Base-by-base conservation (phyloP, 2,888 invertebrate species). In the Diploptera punctata region DNA sequence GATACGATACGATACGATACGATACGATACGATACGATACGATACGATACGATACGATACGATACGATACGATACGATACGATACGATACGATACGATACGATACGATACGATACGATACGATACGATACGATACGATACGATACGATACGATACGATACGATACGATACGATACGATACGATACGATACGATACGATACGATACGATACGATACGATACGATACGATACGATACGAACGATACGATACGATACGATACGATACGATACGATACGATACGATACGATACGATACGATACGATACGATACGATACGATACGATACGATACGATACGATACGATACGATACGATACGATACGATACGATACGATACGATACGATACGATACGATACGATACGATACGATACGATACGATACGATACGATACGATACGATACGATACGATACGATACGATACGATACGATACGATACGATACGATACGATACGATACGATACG, bases 61-160 rank as follows among this genome's bases (percentile, higher is more conserved):
- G 38, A 13, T 52, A n/a, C 52, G 52, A n/a, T 52, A n/a, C 52
- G 21, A n/a, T 52, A 52, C 52, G 21, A 52, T 52, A 52, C 52
- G 21, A 52, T 52, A 52, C 52, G 21, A 52, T 52, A 52, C 52
- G n/a, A n/a, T 52, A 52, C 52, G 21, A n/a, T 52, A 52, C 52
- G 21, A n/a, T 52, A 52, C 52, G 21, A 52, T 52, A 52, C 52
- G 21, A n/a, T 52, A n/a, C 52, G 21, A n/a, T 52, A n/a, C 52
- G 21, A n/a, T 52, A 52, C 52, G 21, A 52, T 52, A 52, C 52
- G 21, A n/a, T 52, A n/a, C 52, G 21, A n/a, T 52, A n/a, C 52
- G 21, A n/a, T 52, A 52, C 52, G 21, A 52, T 52, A 19, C 52
- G 21, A 52, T 52, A 52, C 52, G 21, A 52, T 52, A 19, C 52